These are phyloP conservation scores for Cenopis cana DNA, from an alignment of 2,888 invertebrate genomes.

Conservation along the genomic window DNA sequence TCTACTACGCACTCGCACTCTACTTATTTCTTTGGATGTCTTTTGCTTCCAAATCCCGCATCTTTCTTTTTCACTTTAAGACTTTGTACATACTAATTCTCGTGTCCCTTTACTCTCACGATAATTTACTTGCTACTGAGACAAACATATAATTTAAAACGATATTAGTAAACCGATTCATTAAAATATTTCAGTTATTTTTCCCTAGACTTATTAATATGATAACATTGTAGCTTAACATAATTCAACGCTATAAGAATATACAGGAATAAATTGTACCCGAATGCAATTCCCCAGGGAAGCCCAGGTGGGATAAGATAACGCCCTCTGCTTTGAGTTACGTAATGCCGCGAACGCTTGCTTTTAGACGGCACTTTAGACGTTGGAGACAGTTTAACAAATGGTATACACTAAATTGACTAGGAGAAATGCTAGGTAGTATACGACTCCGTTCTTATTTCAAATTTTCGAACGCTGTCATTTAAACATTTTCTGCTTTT, in stretches of 20 bases:
- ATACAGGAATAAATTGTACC: constrained; percentile 23
- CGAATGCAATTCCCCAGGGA: constrained; percentile 15
- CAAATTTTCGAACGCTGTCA: neutral
- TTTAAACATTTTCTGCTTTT: neutral
- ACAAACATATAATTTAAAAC: neutral
- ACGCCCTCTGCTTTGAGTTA: constrained; percentile 12
- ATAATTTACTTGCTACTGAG: neutral
- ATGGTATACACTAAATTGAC: neutral
- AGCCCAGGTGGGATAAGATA: constrained; percentile 17
- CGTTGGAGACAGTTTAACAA: neutral
- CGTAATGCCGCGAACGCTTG: neutral
- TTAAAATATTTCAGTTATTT: neutral
- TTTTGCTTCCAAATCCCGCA: neutral
- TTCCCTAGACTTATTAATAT: neutral
- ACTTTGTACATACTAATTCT: neutral
- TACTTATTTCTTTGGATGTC: neutral
- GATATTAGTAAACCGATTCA: neutral
- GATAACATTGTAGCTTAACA: neutral
- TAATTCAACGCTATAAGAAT: constrained; percentile 8
- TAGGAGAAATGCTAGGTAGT: neutral
- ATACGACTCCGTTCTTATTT: neutral
- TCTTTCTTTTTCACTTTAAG: neutral
- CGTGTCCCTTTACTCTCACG: neutral
- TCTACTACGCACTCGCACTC: no score
- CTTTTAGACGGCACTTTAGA: neutral